Base-by-base conservation (phyloP, 2,888 invertebrate species). In the Leistus spinibarbis region DNA sequence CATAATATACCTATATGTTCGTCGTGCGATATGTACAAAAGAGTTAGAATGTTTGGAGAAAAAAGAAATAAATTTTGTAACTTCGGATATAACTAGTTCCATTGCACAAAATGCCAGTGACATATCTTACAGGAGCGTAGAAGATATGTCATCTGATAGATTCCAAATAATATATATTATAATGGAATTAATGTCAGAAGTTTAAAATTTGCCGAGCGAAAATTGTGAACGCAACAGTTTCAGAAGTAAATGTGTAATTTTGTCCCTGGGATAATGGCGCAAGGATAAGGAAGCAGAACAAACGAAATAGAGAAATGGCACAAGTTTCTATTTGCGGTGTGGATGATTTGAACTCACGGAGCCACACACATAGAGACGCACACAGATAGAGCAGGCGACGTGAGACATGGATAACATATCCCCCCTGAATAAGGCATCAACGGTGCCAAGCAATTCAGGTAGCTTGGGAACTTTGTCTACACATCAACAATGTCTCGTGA, bases 401-500 rank as follows among this genome's bases (percentile, higher is more conserved):
- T 65, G 24, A 4, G 23, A 24, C 22, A 27, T 24, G 67, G 62
- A 67, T 57, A 73, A 73, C 60, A 62, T 67, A 73, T 73, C 73
- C 67, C n/a, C 27, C 67, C 63, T 73, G 73, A 73, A 73, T 73
- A 73, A 73, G 73, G 67, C 73, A 73, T 73, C 73, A 40, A 67
- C 67, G 40, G 62, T 67, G 57, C 24, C 73, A 73, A 73, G 73
- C 67, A 73, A 73, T 73, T 73, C 73, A 73, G 73, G 73, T 73
- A 73, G 67, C 73, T 73, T 40, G 73, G 73, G 67, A 73, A 73
- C 73, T 73, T 73, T 73, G 73, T 73, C 73, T 73, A 73, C 73
- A 73, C 73, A 73, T 73, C 73, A 73, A 73, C 73, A 73, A 67
- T 73, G 73, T 67, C 73, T 67, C 73, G 73, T 73, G 73, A 73